A percentile compares a stretch with the other conserved stretches of the same genome.
phyloP scores from a whole-genome alignment of 1,140 invertebrate genomes.

The Melitaea cinxia region DNA sequence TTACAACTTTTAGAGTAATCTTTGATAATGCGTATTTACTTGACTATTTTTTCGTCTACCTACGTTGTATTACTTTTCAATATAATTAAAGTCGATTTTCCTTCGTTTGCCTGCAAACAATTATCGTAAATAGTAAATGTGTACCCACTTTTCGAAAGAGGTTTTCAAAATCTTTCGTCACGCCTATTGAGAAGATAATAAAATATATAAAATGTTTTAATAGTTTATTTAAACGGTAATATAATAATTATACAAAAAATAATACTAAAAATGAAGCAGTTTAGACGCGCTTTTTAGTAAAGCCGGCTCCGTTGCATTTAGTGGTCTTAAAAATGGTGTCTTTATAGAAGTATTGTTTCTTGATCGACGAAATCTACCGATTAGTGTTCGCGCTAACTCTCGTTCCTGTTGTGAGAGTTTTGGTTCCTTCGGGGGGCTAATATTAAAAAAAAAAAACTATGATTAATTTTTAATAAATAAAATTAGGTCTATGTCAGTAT shows the following conservation, averaged over 20 bases:
- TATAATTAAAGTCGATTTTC: too few relatives aligned
- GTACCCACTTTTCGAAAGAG: too few relatives aligned
- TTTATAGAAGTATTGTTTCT: constrained; percentile 47
- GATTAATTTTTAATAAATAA: not conserved
- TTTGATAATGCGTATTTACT: too few relatives aligned
- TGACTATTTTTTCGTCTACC: too few relatives aligned
- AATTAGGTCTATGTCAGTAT: too few relatives aligned
- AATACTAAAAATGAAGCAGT: not conserved
- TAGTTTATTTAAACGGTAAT: not conserved
- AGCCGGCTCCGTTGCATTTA: constrained; percentile 44
- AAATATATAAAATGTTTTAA: too few relatives aligned
- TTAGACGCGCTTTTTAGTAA: constrained; percentile 9
- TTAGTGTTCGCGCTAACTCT: constrained; percentile 61
- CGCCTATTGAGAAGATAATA: too few relatives aligned
- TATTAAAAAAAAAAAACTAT: not conserved
- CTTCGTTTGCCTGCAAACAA: too few relatives aligned
- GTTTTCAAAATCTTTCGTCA: too few relatives aligned
- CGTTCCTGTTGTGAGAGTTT: constrained; percentile 60
- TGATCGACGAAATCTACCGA: constrained; percentile 65
- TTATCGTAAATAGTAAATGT: too few relatives aligned
- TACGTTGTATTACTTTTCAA: too few relatives aligned
- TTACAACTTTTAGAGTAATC: too few relatives aligned
- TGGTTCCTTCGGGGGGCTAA: constrained; percentile 59
- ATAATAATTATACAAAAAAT: not conserved
- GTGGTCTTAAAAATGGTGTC: constrained; percentile 53